Evolutionary conservation across 1,140 invertebrate species (phyloP).

Genomic region (Temnothorax nylanderi): DNA sequence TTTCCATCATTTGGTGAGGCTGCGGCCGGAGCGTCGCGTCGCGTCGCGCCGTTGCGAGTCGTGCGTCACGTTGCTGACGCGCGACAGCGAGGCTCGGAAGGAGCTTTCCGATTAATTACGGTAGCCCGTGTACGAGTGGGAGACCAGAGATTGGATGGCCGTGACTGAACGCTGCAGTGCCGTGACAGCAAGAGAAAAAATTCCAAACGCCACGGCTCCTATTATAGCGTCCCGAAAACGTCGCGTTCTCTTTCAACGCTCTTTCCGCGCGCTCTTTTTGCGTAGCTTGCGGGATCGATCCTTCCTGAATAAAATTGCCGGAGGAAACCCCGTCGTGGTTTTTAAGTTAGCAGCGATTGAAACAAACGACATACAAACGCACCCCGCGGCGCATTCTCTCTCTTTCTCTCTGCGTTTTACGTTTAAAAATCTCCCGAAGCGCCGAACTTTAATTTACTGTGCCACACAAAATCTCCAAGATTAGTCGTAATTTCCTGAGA

Average conservation of each 20-base stretch:
- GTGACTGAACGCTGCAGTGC: constrained; percentile 44
- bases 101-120: constrained; percentile 66
- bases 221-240: neutral
- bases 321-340: neutral
- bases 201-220: neutral
- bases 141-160: constrained; percentile 57
- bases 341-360: neutral
- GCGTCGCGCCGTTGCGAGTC: neutral
- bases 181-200: constrained; percentile 9
- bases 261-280: neutral
- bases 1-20: constrained; percentile 50
- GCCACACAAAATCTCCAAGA: neutral
- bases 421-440: neutral
- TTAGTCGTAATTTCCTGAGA: neutral
- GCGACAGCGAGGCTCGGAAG: constrained; percentile 52
- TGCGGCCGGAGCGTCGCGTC: neutral
- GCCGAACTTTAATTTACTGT: neutral
- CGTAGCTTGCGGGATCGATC: neutral
- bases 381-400: neutral
- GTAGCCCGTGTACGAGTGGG: constrained; percentile 21
- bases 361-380: neutral
- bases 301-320: constrained; percentile 20
- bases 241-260: neutral
- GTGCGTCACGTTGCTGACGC: constrained; percentile 46
- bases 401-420: neutral